phyloP scores from a whole-genome alignment of 2,797 vertebrate species.

The Hemitrygon akajei region DNA sequence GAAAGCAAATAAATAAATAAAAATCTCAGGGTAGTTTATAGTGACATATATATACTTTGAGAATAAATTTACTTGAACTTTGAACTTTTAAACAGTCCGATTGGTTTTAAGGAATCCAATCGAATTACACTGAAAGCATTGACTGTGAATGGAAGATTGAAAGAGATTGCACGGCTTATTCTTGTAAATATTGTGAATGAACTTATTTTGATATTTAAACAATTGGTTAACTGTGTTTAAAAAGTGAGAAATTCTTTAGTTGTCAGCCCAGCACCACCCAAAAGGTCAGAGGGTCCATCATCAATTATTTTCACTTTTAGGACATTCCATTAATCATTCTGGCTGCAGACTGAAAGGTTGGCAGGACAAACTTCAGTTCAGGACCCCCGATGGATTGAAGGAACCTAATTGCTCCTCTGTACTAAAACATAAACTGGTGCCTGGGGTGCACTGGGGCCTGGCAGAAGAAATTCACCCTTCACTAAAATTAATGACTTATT shows the following conservation, averaged over 20 bases:
- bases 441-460: background rate
- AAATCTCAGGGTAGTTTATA: too few species aligned
- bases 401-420: background rate
- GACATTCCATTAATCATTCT: background rate
- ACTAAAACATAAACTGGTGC: background rate
- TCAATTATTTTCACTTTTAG: background rate
- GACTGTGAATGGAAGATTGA: too few species aligned
- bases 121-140: too few species aligned
- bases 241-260: background rate
- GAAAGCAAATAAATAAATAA: too few species aligned
- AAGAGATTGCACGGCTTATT: too few species aligned
- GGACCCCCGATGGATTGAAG: background rate
- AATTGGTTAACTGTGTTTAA: background rate
- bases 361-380: background rate
- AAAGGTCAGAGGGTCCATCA: background rate
- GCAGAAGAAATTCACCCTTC: background rate
- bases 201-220: too few species aligned
- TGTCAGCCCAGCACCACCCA: background rate
- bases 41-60: too few species aligned
- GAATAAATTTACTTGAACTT: too few species aligned
- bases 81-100: too few species aligned
- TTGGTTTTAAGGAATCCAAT: too few species aligned
- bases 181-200: too few species aligned
- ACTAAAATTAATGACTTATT: background rate
- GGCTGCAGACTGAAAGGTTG: background rate